Evolutionary conservation across 2,113 vertebrate species (phyloP).

Genomic region (Lota lota): DNA sequence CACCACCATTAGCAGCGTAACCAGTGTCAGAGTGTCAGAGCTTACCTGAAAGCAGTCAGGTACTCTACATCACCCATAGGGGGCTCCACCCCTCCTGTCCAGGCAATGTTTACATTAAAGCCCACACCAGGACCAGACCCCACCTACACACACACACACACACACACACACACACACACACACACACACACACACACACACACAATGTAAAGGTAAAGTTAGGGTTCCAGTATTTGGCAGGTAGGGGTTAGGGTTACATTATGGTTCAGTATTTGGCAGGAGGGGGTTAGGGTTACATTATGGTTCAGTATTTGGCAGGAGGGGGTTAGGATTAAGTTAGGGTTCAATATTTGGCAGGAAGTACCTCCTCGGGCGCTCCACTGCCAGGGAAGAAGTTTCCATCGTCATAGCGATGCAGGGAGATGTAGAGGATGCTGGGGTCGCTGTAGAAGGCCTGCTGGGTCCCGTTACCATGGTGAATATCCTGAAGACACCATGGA

Average conservation of each 20-base stretch:
- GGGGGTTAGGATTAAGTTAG: no score
- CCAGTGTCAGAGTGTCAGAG: neutral
- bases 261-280: no score
- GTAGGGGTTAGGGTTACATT: no score
- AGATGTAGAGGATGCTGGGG: constrained; percentile 72
- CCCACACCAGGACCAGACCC: constrained; percentile 80
- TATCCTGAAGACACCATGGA: constrained; percentile 47
- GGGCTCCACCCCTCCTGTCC: constrained; percentile 85
- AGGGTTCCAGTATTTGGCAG: no score
- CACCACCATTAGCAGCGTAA: neutral
- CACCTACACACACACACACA: constrained; percentile 64
- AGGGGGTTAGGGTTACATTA: no score
- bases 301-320: no score
- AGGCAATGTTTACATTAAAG: constrained; percentile 86
- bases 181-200: no score
- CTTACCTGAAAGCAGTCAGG: constrained; percentile 83
- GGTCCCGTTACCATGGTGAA: constrained; percentile 72
- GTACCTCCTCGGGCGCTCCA: constrained; percentile 85
- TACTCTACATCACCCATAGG: constrained; percentile 86
- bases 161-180: no score
- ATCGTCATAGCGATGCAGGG: neutral
- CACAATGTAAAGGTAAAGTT: no score
- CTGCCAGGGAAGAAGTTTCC: neutral
- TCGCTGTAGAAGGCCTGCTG: constrained; percentile 88
- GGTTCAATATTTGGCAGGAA: no score